phyloP scores from a whole-genome alignment of 2,888 invertebrate genomes.

The Phymatocera aterrima region DNA sequence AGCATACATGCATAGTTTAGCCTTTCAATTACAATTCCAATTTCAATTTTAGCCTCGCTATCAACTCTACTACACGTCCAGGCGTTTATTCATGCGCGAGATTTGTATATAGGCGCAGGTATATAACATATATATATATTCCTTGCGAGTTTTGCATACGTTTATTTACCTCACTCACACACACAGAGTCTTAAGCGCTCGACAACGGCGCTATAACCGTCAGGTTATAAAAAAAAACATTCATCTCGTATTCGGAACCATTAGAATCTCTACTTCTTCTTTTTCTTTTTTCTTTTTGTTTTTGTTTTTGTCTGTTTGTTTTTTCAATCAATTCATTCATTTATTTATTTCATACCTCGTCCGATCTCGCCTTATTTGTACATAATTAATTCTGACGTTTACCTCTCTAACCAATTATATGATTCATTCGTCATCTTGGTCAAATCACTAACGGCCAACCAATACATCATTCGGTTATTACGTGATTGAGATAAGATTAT shows the following conservation, averaged over 20 bases:
- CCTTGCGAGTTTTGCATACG: slow-evolving; percentile 29
- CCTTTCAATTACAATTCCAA: slow-evolving; percentile 42
- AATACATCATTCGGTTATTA: no score
- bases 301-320: no score
- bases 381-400: slow-evolving; percentile 20
- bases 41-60: slow-evolving; percentile 32
- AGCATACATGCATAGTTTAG: slow-evolving; percentile 43
- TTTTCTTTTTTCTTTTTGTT: no score
- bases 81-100: slow-evolving; percentile 11
- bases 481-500: no score
- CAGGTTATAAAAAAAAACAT: not conserved
- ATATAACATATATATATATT: not conserved
- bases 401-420: not conserved
- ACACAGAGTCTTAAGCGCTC: not conserved
- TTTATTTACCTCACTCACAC: slow-evolving; percentile 7
- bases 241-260: not conserved
- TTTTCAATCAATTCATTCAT: not conserved
- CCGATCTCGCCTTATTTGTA: not conserved
- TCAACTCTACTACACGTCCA: not conserved
- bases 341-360: not conserved
- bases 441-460: not conserved
- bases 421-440: not conserved
- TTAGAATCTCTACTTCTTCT: not conserved
- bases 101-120: not conserved
- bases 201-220: not conserved